Evolutionary conservation across 92 coral and sea anemone species (phyloP), one percentile per base, ranked within the genome.

Genomic region (Siderastrea radians): DNA sequence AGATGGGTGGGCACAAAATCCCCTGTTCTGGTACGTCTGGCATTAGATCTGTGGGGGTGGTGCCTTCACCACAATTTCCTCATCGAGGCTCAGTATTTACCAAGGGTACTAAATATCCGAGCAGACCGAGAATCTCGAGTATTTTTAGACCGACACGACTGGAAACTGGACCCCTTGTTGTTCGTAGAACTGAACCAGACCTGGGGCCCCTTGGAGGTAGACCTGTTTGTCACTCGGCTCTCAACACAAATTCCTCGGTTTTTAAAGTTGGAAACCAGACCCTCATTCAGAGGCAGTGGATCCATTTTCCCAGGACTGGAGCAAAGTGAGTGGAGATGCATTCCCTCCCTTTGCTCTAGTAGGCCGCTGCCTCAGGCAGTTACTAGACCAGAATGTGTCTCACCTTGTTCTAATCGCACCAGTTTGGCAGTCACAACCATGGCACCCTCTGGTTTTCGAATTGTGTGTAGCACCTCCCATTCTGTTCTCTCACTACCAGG

Each of bases 381-480:
- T 91, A 46, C 86, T 65, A 66, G 77, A 77, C 16, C 64, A 80
- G 68, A 79, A 86, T 19, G 77, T 80, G 16, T 73, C 88, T 46
- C 78, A 16, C 67, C 82, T 89, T 49, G 95, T 89, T 52, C 76
- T 91, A 26, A 89, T 87, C 43, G 74, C 91, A 19, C 91, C 94
- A 82, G 85, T 83, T 6, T 89, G 83, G 84, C 77, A 51, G 72
- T 65, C 88, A 47, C 83, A 85, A 46, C 93, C 88, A 13, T 90
- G 95, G 93, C 85, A 87, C 82, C 95, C 92, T 14, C 90, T 85
- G 10, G 74, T 92, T 62, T 74, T 88, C 80, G 91, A 87, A 52
- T 55, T 91, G 82, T 59, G 88, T 64, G 78, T 91, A 50, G 91
- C 79, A 67, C 55, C 80, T 12, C 91, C 94, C 19, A 64, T 76